Conservation (phyloP, 2,888 invertebrate genomes). For the Drosophila fulvimacula region DNA sequence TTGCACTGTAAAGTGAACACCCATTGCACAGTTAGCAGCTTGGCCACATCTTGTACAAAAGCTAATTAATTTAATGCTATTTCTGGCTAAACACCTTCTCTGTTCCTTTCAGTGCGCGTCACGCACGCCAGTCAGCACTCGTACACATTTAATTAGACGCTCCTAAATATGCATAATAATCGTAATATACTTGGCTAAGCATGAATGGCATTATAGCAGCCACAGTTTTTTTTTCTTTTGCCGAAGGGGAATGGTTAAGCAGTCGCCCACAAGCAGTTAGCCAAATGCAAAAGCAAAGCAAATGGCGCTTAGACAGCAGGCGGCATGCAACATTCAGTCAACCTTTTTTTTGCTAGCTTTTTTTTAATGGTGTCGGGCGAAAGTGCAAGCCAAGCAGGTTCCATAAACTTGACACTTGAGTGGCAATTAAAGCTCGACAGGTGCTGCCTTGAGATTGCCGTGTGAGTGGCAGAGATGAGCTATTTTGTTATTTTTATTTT, state of each 20-base stretch:
- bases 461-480: conserved; percentile 28
- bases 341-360: conserved; percentile 12
- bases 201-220: conserved; percentile 44
- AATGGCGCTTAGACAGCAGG: conserved; percentile 1
- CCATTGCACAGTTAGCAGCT: neutral
- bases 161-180: conserved; percentile 70
- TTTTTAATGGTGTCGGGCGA: conserved; percentile 60
- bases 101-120: conserved; percentile 11
- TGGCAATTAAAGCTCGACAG: conserved; percentile 66
- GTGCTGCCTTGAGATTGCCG: conserved; percentile 27
- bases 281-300: conserved; percentile 1
- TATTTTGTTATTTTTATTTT: neutral
- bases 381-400: conserved; percentile 71
- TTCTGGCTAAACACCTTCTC: conserved; percentile 34
- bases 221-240: neutral
- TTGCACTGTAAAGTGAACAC: neutral
- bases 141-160: conserved; percentile 69
- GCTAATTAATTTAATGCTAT: conserved; percentile 66
- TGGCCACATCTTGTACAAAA: conserved; percentile 22
- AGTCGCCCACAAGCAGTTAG: conserved; percentile 4
- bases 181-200: conserved; percentile 46
- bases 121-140: conserved; percentile 34
- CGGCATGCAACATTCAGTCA: conserved; percentile 37
- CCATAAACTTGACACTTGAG: conserved; percentile 70
- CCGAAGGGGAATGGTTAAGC: neutral